Evolutionary conservation across 2,888 invertebrate genomes (phyloP).

Genomic region (Lasiommata megera): DNA sequence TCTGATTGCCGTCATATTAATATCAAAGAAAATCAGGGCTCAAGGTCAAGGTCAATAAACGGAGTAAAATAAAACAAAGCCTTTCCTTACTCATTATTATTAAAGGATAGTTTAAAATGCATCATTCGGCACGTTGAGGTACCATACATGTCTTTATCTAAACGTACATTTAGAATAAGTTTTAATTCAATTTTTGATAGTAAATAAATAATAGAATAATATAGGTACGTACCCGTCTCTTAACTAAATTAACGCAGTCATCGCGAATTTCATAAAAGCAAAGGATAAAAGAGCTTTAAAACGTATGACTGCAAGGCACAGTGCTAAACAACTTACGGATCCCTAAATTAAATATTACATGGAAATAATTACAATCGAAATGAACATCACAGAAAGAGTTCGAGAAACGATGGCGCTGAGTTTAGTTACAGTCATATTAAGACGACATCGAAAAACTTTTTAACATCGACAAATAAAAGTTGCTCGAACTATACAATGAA

Average conservation of each 20-base stretch:
- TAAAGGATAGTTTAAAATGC: constrained; percentile 71
- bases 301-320: constrained; percentile 27
- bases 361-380: constrained; percentile 11
- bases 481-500: constrained; percentile 50
- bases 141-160: constrained; percentile 61
- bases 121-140: constrained; percentile 54
- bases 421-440: constrained; percentile 26
- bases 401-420: constrained; percentile 11
- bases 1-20: no score
- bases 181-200: constrained; percentile 37
- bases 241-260: constrained; percentile 33
- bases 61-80: constrained; percentile 46
- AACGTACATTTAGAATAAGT: constrained; percentile 58
- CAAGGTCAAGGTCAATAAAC: no score
- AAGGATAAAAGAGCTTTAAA: constrained; percentile 6
- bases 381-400: constrained; percentile 23
- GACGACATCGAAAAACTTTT: constrained; percentile 38
- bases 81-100: constrained; percentile 51
- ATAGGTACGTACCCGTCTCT: constrained; percentile 36
- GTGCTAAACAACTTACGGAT: constrained; percentile 17
- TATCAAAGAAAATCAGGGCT: no score
- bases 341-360: constrained; percentile 7
- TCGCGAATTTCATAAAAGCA: constrained; percentile 8
- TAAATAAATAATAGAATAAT: constrained; percentile 34
- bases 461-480: constrained; percentile 60